Conservation (phyloP, 1,140 invertebrate species). For the Diorhabda carinulata region DNA sequence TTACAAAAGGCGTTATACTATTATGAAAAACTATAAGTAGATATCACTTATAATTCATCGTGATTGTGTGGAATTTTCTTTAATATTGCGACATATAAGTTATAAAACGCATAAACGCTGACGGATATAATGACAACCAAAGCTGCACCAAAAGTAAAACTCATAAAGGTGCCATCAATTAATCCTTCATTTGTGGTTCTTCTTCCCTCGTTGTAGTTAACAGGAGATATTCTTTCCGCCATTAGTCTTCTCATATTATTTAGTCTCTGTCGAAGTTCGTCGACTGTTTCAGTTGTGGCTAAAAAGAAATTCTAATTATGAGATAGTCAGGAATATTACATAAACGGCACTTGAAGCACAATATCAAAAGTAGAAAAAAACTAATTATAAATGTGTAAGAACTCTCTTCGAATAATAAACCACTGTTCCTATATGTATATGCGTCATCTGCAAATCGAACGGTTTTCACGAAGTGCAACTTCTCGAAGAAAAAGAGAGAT, state of each 20-base stretch:
- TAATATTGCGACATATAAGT: conserved; percentile 72
- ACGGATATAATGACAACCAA: conserved; percentile 73
- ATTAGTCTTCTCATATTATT: conserved; percentile 75
- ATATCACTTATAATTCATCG: conserved; percentile 62
- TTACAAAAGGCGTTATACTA: not conserved
- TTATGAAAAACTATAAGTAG: not conserved
- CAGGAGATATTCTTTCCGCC: conserved; percentile 60
- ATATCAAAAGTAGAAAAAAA: no score
- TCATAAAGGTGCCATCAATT: conserved; percentile 76
- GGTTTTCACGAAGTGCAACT: no score
- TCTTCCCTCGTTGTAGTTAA: conserved; percentile 49
- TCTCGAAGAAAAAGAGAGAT: no score
- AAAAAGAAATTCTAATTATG: not conserved
- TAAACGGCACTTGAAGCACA: no score
- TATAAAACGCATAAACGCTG: conserved; percentile 78
- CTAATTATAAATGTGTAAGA: no score
- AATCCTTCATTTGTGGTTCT: conserved; percentile 51
- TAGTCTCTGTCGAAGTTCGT: conserved; percentile 69
- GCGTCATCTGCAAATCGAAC: no score
- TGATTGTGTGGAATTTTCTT: conserved; percentile 75
- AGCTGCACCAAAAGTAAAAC: conserved; percentile 71
- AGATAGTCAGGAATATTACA: no score
- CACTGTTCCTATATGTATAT: no score
- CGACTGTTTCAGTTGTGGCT: conserved; percentile 58
- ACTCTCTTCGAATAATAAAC: no score